Evolutionary conservation across 2,888 invertebrate species (phyloP).

Genomic region (Encarsia formosa): DNA sequence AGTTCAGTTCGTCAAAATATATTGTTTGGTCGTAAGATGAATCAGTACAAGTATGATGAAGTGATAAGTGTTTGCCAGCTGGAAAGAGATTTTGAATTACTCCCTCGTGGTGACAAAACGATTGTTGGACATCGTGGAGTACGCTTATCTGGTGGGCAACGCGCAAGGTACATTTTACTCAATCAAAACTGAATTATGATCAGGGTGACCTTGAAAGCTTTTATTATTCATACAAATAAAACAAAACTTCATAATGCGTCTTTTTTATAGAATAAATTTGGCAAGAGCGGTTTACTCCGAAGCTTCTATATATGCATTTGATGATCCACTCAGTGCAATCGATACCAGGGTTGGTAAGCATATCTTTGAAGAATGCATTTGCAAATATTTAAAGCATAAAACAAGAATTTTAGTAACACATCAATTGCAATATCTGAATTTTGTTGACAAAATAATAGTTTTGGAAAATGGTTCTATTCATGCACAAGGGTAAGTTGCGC

Average conservation of each 20-base stretch:
- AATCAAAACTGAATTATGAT: no score
- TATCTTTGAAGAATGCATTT: conserved; percentile 79
- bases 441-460: conserved; percentile 46
- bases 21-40: conserved; percentile 77
- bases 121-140: conserved; percentile 83
- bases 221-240: no score
- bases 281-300: conserved; percentile 83
- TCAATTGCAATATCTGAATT: conserved; percentile 57
- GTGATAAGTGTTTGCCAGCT: conserved; percentile 70
- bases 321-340: conserved; percentile 91
- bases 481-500: conserved; percentile 41
- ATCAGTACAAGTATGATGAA: conserved; percentile 62
- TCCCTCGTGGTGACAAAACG: conserved; percentile 81
- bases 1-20: conserved; percentile 89
- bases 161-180: conserved; percentile 52
- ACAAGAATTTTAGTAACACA: conserved; percentile 60
- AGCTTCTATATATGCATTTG: conserved; percentile 81
- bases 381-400: conserved; percentile 55
- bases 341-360: conserved; percentile 87
- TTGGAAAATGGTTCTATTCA: conserved; percentile 44
- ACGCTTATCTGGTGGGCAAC: conserved; percentile 76
- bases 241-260: no score
- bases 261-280: conserved; percentile 69
- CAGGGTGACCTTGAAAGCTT: no score
- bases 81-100: conserved; percentile 67